Evolutionary conservation across 2,888 invertebrate genomes (phyloP).

Genomic region (Eupithecia subfuscata): DNA sequence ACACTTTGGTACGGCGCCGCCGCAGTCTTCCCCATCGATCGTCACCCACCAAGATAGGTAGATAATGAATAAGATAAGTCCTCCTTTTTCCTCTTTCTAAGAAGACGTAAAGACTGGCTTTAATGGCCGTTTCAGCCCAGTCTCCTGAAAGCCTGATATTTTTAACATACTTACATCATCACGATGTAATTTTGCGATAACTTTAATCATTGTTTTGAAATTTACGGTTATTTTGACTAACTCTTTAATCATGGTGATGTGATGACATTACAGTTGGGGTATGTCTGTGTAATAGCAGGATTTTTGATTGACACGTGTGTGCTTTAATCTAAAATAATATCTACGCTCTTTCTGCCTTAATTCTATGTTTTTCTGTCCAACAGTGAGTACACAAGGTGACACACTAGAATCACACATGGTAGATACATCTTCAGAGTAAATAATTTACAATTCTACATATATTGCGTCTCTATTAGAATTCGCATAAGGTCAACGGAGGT

Average conservation of each 20-base stretch:
- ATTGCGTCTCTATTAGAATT: slow-evolving; percentile 22
- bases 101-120: background rate
- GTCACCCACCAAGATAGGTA: background rate
- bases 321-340: background rate
- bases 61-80: background rate
- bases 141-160: background rate
- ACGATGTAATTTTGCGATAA: background rate
- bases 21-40: slow-evolving; percentile 21
- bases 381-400: background rate
- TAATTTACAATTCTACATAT: background rate
- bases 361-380: background rate
- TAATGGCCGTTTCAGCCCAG: background rate
- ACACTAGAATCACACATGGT: background rate
- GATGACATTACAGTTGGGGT: background rate
- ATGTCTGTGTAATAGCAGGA: background rate
- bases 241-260: background rate
- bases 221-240: background rate
- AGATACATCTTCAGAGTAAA: background rate
- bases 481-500: slow-evolving; percentile 54
- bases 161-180: background rate
- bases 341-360: background rate
- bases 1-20: slow-evolving; percentile 5
- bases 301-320: background rate
- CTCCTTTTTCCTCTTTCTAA: slow-evolving; percentile 3
- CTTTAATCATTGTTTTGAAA: background rate